These are phyloP conservation scores for Drosophila aff. DNA, from an alignment of 1,140 invertebrate genomes.

Conservation along the genomic window DNA sequence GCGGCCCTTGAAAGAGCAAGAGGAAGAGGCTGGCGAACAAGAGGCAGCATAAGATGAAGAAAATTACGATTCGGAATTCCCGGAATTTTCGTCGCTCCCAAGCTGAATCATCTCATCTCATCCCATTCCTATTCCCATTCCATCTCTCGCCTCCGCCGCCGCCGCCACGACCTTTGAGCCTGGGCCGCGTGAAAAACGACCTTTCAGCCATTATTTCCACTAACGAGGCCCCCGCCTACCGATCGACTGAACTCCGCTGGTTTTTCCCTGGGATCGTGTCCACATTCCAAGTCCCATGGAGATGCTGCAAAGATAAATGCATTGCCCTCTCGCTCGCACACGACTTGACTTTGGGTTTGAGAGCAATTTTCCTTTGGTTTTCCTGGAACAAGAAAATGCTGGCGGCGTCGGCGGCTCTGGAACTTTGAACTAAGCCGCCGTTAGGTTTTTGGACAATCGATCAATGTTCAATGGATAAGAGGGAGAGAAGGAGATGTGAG, in stretches of 20 bases:
- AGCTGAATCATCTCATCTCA: slow-evolving; percentile 72
- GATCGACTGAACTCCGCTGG: slow-evolving; percentile 6
- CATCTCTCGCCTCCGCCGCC: slow-evolving; percentile 43
- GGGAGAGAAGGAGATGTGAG: neutral
- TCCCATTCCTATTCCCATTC: neutral
- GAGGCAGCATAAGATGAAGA: slow-evolving; percentile 56
- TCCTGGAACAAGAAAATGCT: slow-evolving; percentile 43
- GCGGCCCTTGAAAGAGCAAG: slow-evolving; percentile 55
- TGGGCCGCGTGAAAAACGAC: slow-evolving; percentile 78
- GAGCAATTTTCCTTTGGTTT: slow-evolving; percentile 68
- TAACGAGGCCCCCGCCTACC: slow-evolving; percentile 68
- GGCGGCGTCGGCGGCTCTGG: slow-evolving; percentile 38
- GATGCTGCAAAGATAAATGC: slow-evolving; percentile 50
- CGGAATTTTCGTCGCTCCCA: slow-evolving; percentile 63
- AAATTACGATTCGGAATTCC: slow-evolving; percentile 77
- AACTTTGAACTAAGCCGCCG: slow-evolving; percentile 77
- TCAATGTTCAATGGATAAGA: slow-evolving; percentile 62
- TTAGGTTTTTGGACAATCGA: slow-evolving; percentile 77
- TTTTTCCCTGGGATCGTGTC: slow-evolving; percentile 69
- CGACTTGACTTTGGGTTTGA: slow-evolving; percentile 79
- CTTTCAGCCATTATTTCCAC: slow-evolving; percentile 78
- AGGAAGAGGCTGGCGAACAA: slow-evolving; percentile 25
- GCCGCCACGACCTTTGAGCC: slow-evolving; percentile 73
- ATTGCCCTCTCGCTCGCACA: slow-evolving; percentile 34
- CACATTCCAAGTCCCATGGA: slow-evolving; percentile 73